These are phyloP conservation scores for Eclectus roratus DNA, from an alignment of 2,113 vertebrate species.

Conservation along the genomic window DNA sequence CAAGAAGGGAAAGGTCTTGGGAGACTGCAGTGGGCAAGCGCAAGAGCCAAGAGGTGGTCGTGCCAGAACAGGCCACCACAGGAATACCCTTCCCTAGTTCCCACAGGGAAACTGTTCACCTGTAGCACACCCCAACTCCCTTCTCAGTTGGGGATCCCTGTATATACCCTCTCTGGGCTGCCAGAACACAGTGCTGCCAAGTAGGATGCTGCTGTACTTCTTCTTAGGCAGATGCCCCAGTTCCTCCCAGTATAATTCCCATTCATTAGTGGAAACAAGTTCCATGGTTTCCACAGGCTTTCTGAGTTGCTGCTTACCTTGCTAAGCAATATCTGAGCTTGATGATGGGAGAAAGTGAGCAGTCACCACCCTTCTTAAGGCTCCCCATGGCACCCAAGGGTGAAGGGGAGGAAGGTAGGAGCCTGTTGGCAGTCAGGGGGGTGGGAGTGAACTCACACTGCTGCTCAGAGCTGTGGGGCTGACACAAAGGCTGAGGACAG, in stretches of 20 bases:
- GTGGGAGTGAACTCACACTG: neutral
- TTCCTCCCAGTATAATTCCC: neutral
- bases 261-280: neutral
- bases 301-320: neutral
- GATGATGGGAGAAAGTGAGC: neutral
- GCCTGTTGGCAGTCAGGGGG: fast-evolving
- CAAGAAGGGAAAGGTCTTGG: neutral
- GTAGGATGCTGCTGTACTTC: neutral
- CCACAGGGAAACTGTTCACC: neutral
- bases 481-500: neutral
- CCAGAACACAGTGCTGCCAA: neutral
- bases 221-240: neutral
- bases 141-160: neutral
- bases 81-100: neutral
- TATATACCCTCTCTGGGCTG: neutral
- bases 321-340: neutral
- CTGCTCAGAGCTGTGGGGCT: neutral
- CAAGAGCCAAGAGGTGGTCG: neutral
- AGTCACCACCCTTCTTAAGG: neutral
- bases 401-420: neutral
- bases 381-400: fast-evolving
- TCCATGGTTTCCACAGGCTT: neutral
- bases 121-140: neutral
- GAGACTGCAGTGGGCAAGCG: neutral
- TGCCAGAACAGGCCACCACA: neutral